A percentile compares a stretch with the other conserved stretches of the same genome.
Evolutionary conservation across 1,140 invertebrate genomes (phyloP).

Genomic region (Physella acuta): DNA sequence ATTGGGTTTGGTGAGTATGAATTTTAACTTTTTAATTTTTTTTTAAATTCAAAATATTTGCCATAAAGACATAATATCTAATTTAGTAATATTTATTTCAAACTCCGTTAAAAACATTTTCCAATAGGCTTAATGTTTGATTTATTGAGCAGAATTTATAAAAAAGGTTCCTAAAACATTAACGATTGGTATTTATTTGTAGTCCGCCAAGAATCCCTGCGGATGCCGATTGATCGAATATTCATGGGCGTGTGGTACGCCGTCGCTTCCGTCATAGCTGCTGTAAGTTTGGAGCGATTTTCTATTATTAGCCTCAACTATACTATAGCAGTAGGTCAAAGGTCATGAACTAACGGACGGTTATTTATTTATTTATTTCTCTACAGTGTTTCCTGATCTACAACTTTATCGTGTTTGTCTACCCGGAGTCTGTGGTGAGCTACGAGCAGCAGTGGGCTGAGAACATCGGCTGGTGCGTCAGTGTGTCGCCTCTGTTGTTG

Average conservation of each 20-base stretch:
- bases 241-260: conserved; percentile 53
- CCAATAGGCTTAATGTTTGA: too few relatives aligned
- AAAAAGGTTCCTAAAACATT: too few relatives aligned
- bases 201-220: conserved; percentile 50
- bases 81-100: too few relatives aligned
- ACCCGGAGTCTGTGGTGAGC: conserved; percentile 41
- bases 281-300: conserved; percentile 49
- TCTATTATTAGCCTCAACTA: too few relatives aligned
- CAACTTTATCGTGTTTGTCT: conserved; percentile 50
- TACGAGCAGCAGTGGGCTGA: conserved; percentile 49
- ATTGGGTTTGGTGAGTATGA: conserved; percentile 49
- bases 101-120: too few relatives aligned
- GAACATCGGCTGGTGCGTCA: conserved; percentile 46
- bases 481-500: conserved; percentile 37
- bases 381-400: conserved; percentile 49
- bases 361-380: too few relatives aligned
- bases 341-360: too few relatives aligned
- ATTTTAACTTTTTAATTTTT: not conserved
- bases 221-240: conserved; percentile 46
- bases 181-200: conserved; percentile 20
- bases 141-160: too few relatives aligned
- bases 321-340: too few relatives aligned
- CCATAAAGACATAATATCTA: too few relatives aligned
- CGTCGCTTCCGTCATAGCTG: conserved; percentile 42
- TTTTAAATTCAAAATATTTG: too few relatives aligned